These are phyloP conservation scores for Dicrostonyx torquatus DNA, from an alignment of 2,797 vertebrate species.

Conservation along the genomic window DNA sequence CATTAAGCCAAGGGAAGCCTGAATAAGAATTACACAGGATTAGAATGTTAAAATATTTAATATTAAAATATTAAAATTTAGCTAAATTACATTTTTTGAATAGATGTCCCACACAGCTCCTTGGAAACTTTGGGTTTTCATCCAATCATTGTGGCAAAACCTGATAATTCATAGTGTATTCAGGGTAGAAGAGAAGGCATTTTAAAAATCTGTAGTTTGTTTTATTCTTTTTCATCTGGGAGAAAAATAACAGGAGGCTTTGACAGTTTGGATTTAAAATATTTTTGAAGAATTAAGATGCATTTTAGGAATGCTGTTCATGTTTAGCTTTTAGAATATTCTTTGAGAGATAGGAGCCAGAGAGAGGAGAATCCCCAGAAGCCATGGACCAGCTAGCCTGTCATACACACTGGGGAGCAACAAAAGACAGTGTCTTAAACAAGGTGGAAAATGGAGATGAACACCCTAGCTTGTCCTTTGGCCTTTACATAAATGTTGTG, in stretches of 20 bases:
- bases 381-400: background rate
- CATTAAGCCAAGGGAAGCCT: conserved; percentile 14
- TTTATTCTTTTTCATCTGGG: background rate
- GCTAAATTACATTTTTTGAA: conserved; percentile 3
- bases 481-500: background rate
- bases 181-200: background rate
- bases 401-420: background rate
- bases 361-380: background rate
- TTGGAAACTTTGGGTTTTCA: background rate
- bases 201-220: background rate
- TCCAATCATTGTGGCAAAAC: background rate
- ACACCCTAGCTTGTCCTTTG: background rate
- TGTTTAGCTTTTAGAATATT: background rate
- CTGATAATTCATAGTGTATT: background rate
- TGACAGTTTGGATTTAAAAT: background rate
- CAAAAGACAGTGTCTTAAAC: background rate
- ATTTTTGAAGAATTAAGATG: background rate
- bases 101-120: background rate
- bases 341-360: background rate
- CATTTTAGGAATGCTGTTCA: background rate
- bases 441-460: background rate
- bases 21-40: background rate
- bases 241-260: background rate
- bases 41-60: conserved; percentile 17
- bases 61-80: conserved; percentile 20